Evolutionary conservation across 2,113 vertebrate species (phyloP).

Genomic region (Poeciliopsis occidentalis): DNA sequence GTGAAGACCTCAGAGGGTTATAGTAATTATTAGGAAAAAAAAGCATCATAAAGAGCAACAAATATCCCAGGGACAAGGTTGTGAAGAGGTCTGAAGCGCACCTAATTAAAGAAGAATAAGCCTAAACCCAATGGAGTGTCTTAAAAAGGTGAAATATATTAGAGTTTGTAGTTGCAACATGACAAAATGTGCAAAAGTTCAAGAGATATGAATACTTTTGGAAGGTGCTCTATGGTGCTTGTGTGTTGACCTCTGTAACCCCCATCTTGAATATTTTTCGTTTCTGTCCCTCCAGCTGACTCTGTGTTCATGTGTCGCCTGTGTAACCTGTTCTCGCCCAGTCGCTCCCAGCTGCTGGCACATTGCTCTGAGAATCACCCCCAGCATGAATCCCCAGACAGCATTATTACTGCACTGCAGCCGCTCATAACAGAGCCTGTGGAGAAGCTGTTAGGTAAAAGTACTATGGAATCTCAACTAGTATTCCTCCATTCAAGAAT

Average conservation of each 20-base stretch:
- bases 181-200: neutral
- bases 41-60: too few relatives aligned
- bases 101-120: too few relatives aligned
- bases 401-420: constrained; percentile 86
- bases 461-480: neutral
- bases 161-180: neutral
- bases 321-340: constrained; percentile 94
- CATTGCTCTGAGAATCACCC: constrained; percentile 88
- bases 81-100: too few relatives aligned
- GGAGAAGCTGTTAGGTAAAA: constrained; percentile 81
- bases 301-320: constrained; percentile 97
- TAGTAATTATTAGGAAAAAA: too few relatives aligned
- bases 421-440: constrained; percentile 81
- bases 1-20: too few relatives aligned
- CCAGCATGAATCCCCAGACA: constrained; percentile 76
- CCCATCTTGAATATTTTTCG: neutral
- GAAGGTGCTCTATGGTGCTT: neutral
- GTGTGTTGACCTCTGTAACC: neutral
- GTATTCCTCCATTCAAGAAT: neutral
- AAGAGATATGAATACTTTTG: neutral
- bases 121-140: too few relatives aligned
- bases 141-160: neutral
- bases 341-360: constrained; percentile 81
- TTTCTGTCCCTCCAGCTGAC: constrained; percentile 72
- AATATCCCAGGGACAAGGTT: too few relatives aligned